phyloP scores from a whole-genome alignment of 2,888 invertebrate genomes.

The Drepanosiphum platanoidis region DNA sequence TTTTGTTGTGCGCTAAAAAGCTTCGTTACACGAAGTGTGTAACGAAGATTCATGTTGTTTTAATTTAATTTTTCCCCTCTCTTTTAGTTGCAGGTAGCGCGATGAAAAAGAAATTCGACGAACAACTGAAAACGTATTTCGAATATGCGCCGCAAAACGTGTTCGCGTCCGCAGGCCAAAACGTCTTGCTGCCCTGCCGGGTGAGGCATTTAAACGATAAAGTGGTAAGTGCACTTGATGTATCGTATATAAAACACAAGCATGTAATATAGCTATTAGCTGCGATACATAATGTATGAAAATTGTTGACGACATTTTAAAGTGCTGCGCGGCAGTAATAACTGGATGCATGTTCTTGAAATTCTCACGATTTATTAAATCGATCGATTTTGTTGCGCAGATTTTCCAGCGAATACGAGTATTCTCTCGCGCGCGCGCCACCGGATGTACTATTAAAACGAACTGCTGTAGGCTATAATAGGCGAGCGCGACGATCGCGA shows the following conservation, averaged over 20 bases:
- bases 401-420: no score
- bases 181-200: constrained; percentile 49
- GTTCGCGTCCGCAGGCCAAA: constrained; percentile 58
- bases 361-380: constrained; percentile 6
- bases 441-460: background rate
- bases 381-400: background rate
- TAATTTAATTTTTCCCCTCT: constrained; percentile 37
- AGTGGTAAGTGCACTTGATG: constrained; percentile 56
- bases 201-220: constrained; percentile 57
- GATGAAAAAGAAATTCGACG: constrained; percentile 48
- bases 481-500: background rate
- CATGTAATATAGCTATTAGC: constrained; percentile 23
- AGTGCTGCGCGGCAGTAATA: background rate
- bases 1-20: constrained; percentile 25
- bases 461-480: background rate
- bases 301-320: constrained; percentile 20
- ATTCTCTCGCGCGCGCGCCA: background rate
- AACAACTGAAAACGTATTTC: constrained; percentile 56
- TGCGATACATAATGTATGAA: constrained; percentile 14
- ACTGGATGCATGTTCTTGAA: constrained; percentile 21
- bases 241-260: constrained; percentile 20
- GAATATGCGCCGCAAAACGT: constrained; percentile 52
- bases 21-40: background rate
- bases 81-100: constrained; percentile 46
- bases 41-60: constrained; percentile 35